Evolutionary conservation across 1,140 invertebrate species (phyloP).

Genomic region (Harpegnathos saltator): DNA sequence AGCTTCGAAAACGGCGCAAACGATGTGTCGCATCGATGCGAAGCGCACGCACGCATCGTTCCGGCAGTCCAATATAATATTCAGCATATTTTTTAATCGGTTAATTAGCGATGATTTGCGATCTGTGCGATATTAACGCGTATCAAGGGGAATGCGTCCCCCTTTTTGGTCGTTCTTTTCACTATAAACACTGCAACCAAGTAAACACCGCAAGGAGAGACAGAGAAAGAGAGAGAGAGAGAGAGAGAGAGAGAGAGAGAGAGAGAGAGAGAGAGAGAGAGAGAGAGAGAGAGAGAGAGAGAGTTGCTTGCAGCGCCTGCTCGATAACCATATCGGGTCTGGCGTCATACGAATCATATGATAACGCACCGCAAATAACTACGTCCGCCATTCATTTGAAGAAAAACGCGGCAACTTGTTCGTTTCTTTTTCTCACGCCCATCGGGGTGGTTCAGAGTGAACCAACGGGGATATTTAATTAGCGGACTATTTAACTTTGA

Average conservation of each 20-base stretch:
- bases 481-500: conserved; percentile 71
- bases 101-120: no score
- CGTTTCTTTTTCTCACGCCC: conserved; percentile 47
- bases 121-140: no score
- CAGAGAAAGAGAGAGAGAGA: no score
- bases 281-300: no score
- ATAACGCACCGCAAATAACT: conserved; percentile 34
- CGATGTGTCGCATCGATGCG: background rate
- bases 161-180: no score
- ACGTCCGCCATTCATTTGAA: conserved; percentile 3
- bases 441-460: conserved; percentile 37
- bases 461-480: conserved; percentile 69
- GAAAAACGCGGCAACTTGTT: background rate
- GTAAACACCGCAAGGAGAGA: no score
- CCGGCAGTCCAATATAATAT: background rate
- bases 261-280: no score
- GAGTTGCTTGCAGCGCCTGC: background rate
- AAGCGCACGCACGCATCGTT: background rate
- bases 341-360: background rate
- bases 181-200: no score
- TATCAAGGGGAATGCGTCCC: no score
- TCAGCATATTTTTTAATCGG: background rate
- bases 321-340: conserved; percentile 23
- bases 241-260: no score
- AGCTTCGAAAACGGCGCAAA: background rate